Evolutionary conservation across 2,113 vertebrate species (phyloP).

Genomic region (Mormyrus iriodes): DNA sequence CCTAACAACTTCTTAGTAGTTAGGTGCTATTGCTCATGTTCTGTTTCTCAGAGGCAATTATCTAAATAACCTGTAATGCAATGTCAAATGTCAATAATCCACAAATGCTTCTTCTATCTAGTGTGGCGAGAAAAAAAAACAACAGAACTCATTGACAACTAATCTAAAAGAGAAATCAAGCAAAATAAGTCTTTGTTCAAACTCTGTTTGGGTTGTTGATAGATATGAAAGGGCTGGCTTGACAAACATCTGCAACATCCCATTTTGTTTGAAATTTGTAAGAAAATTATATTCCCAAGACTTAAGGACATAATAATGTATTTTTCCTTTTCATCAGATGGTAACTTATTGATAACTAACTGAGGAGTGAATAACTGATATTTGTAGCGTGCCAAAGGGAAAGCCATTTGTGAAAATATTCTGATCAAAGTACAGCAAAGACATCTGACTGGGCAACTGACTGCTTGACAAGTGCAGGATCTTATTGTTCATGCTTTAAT

Average conservation of each 20-base stretch:
- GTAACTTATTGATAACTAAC: neutral
- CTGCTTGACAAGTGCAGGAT: neutral
- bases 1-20: neutral
- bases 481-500: neutral
- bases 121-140: neutral
- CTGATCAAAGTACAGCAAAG: neutral
- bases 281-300: neutral
- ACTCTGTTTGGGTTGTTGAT: neutral
- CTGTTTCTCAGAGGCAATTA: neutral
- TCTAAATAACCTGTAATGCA: neutral
- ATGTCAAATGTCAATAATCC: neutral
- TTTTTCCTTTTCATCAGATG: neutral
- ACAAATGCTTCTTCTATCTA: neutral
- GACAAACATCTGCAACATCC: neutral
- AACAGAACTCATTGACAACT: neutral
- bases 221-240: neutral
- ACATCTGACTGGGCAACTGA: neutral
- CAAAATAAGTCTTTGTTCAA: neutral
- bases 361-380: neutral
- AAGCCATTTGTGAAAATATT: neutral
- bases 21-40: neutral
- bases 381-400: neutral
- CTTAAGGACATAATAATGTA: neutral
- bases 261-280: neutral
- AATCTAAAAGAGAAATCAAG: neutral